phyloP scores from a whole-genome alignment of 2,113 vertebrate genomes.

The Felis chaus region DNA sequence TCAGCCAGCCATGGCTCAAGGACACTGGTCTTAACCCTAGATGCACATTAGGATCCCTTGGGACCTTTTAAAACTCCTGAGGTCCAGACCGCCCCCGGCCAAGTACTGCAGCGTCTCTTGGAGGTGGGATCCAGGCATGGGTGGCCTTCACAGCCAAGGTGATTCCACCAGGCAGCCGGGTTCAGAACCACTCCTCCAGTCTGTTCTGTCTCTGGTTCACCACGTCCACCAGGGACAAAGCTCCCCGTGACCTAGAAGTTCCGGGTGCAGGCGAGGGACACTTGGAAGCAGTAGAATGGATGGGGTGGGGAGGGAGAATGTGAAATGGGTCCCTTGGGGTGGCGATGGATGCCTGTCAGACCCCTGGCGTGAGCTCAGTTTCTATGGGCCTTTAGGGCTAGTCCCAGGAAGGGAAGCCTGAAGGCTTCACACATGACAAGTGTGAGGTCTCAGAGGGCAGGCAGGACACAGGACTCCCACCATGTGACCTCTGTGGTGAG shows the following conservation, averaged over 20 bases:
- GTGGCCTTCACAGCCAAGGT: neutral
- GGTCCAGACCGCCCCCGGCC: neutral
- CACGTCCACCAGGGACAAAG: neutral
- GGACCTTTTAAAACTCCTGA: neutral
- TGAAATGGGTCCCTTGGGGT: neutral
- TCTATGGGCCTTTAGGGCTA: neutral
- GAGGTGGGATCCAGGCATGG: neutral
- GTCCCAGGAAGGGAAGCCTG: neutral
- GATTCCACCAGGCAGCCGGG: neutral
- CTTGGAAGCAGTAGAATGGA: too few relatives aligned
- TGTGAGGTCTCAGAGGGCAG: neutral
- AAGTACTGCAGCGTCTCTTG: neutral
- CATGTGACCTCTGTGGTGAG: neutral
- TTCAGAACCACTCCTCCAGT: neutral
- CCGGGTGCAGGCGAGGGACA: neutral
- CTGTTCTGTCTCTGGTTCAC: neutral
- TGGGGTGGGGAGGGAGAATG: neutral
- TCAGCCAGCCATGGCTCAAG: neutral
- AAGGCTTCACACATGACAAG: neutral
- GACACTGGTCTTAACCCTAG: neutral
- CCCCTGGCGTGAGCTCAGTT: neutral
- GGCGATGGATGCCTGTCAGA: neutral
- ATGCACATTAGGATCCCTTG: neutral
- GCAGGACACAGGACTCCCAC: neutral
- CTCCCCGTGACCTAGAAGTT: neutral